These are phyloP conservation scores for Parelbella ahira DNA, from an alignment of 2,888 invertebrate genomes.

Conservation along the genomic window DNA sequence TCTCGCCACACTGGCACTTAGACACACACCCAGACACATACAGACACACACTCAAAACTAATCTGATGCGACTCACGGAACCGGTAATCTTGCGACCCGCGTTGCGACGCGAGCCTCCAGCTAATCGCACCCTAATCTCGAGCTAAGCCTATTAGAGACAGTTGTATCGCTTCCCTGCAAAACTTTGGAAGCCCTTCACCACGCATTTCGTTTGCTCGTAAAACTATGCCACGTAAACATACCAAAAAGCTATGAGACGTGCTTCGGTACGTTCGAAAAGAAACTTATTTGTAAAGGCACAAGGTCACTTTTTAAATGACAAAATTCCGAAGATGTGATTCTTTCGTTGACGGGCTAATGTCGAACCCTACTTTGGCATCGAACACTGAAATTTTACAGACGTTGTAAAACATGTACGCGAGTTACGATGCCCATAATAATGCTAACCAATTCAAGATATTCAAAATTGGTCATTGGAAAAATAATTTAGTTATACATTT, in stretches of 20 bases:
- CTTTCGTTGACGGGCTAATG: not conserved
- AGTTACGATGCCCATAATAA: slow-evolving; percentile 34
- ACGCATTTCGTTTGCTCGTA: slow-evolving; percentile 65
- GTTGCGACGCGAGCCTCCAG: slow-evolving; percentile 58
- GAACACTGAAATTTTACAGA: slow-evolving; percentile 70
- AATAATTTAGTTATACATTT: too few relatives aligned
- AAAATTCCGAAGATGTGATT: not conserved
- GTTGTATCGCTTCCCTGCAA: slow-evolving; percentile 77
- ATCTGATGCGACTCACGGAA: slow-evolving; percentile 63
- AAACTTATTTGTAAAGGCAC: slow-evolving; percentile 1
- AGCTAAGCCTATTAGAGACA: slow-evolving; percentile 78
- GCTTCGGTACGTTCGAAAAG: not conserved
- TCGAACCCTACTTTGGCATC: slow-evolving; percentile 33
- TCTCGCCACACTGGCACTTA: too few relatives aligned
- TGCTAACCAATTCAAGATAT: too few relatives aligned
- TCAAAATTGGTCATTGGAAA: too few relatives aligned
- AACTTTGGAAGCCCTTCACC: slow-evolving; percentile 77
- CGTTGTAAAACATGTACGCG: slow-evolving; percentile 52
- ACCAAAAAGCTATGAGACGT: slow-evolving; percentile 24
- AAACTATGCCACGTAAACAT: slow-evolving; percentile 48
- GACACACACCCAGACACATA: slow-evolving; percentile 22
- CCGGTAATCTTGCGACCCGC: slow-evolving; percentile 67
- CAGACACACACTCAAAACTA: slow-evolving; percentile 46
- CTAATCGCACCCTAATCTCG: slow-evolving; percentile 77
- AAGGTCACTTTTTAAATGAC: slow-evolving; percentile 5